phyloP scores from a whole-genome alignment of 1,140 invertebrate genomes.

The Sipha flava region DNA sequence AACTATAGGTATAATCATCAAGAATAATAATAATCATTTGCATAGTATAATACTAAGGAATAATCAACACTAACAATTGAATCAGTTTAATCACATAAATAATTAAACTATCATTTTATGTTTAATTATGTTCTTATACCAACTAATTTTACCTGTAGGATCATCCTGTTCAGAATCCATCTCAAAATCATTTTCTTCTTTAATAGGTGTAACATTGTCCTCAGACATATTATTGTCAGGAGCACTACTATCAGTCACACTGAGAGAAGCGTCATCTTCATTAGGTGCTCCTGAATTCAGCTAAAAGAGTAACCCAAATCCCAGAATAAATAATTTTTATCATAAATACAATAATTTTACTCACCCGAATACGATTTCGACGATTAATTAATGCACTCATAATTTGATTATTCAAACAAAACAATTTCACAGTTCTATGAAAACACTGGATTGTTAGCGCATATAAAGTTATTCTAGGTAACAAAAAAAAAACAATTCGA shows the following conservation, averaged over 20 bases:
- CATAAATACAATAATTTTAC: not conserved
- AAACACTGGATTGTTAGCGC: not conserved
- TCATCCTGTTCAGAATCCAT: slow-evolving; percentile 47
- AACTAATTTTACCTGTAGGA: slow-evolving; percentile 50
- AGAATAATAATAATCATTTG: too few relatives aligned
- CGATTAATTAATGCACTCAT: slow-evolving; percentile 20
- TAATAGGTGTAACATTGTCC: not conserved
- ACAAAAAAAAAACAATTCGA: not conserved
- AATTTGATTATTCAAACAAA: not conserved
- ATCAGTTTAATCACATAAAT: too few relatives aligned
- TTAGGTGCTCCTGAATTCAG: not conserved
- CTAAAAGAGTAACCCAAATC: not conserved
- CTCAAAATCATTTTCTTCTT: slow-evolving; percentile 42
- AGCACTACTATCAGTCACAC: not conserved
- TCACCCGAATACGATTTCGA: slow-evolving; percentile 10
- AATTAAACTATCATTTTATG: too few relatives aligned
- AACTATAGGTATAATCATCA: too few relatives aligned
- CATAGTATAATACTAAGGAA: too few relatives aligned
- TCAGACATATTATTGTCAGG: slow-evolving; percentile 6
- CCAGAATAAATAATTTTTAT: not conserved
- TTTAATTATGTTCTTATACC: too few relatives aligned
- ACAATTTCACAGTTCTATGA: not conserved
- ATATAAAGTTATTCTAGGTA: not conserved
- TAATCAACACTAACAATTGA: too few relatives aligned
- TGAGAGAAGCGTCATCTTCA: not conserved